Conservation (phyloP, 2,888 invertebrate species). For the Drosophila neoperkinsi region DNA sequence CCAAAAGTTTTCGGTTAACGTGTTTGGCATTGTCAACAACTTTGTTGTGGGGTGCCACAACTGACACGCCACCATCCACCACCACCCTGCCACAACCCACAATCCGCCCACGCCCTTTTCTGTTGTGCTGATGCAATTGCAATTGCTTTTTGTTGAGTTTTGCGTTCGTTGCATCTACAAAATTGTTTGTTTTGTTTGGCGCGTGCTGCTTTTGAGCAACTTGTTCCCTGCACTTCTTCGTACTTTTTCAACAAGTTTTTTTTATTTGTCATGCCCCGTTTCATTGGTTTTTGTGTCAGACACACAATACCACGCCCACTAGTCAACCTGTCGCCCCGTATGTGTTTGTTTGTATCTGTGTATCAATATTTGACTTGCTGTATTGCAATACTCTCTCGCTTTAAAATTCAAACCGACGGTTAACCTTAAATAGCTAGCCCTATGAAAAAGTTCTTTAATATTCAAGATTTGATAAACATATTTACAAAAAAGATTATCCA, state of each 20-base stretch:
- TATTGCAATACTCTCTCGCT: slow-evolving; percentile 35
- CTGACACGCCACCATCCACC: slow-evolving; percentile 29
- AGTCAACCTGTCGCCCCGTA: slow-evolving; percentile 27
- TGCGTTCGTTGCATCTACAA: slow-evolving; percentile 59
- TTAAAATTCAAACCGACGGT: not conserved
- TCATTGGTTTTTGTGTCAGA: slow-evolving; percentile 43
- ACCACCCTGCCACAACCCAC: not conserved
- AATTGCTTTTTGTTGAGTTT: slow-evolving; percentile 74
- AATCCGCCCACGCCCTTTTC: not conserved
- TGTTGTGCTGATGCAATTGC: slow-evolving; percentile 60
- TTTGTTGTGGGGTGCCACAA: slow-evolving; percentile 75
- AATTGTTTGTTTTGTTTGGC: slow-evolving; percentile 75
- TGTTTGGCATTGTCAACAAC: slow-evolving; percentile 79
- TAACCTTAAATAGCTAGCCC: not conserved
- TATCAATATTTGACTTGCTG: slow-evolving; percentile 74
- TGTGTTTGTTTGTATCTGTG: slow-evolving; percentile 15
- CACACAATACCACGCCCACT: slow-evolving; percentile 41
- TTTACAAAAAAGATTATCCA: not conserved
- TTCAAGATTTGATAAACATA: not conserved
- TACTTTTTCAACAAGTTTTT: slow-evolving; percentile 5
- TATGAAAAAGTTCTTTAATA: not conserved
- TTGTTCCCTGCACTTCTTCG: slow-evolving; percentile 26
- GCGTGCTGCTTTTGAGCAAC: slow-evolving; percentile 58
- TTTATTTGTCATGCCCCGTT: slow-evolving; percentile 27
- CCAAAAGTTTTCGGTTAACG: slow-evolving; percentile 76